A percentile compares a stretch with the other conserved stretches of the same genome.
Conservation (phyloP, 2,888 invertebrate species). For the Hydriomena furcata region DNA sequence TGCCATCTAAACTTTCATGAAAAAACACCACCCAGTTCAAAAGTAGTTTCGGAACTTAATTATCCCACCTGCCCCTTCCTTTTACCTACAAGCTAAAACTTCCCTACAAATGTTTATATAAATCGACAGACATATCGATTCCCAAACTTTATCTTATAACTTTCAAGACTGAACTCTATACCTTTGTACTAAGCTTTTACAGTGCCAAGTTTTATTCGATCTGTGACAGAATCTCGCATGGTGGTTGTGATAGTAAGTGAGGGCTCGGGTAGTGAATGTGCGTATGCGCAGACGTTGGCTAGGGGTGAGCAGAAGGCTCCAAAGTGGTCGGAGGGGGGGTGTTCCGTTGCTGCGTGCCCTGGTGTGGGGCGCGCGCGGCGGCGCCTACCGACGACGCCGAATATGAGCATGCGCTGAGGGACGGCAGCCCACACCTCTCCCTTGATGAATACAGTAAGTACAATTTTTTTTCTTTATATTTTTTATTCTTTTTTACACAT, state of each 20-base stretch:
- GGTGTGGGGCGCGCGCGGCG: conserved; percentile 89
- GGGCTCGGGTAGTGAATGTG: conserved; percentile 60
- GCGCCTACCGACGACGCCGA: conserved; percentile 85
- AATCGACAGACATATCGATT: conserved; percentile 71
- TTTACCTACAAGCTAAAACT: conserved; percentile 27
- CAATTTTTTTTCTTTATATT: no score
- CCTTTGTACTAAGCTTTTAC: conserved; percentile 28
- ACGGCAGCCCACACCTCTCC: conserved; percentile 69
- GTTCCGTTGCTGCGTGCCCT: conserved; percentile 93
- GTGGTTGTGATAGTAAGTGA: conserved; percentile 27
- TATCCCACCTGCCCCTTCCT: conserved; percentile 38
- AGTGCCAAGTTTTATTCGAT: conserved; percentile 25
- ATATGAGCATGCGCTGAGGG: conserved; percentile 72
- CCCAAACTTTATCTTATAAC: conserved; percentile 53
- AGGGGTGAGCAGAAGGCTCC: conserved; percentile 72
- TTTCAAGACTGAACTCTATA: conserved; percentile 65
- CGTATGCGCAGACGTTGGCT: conserved; percentile 75
- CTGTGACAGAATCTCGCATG: conserved; percentile 21
- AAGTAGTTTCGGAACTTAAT: conserved; percentile 37
- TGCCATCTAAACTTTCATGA: conserved; percentile 34
- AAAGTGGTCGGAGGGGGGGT: conserved; percentile 89
- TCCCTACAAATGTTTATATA: conserved; percentile 38
- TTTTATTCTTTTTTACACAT: neutral
- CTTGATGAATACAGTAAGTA: conserved; percentile 69
- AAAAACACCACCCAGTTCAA: conserved; percentile 35